Evolutionary conservation across 2,797 vertebrate genomes (phyloP).

Genomic region (Glossophaga mutica): DNA sequence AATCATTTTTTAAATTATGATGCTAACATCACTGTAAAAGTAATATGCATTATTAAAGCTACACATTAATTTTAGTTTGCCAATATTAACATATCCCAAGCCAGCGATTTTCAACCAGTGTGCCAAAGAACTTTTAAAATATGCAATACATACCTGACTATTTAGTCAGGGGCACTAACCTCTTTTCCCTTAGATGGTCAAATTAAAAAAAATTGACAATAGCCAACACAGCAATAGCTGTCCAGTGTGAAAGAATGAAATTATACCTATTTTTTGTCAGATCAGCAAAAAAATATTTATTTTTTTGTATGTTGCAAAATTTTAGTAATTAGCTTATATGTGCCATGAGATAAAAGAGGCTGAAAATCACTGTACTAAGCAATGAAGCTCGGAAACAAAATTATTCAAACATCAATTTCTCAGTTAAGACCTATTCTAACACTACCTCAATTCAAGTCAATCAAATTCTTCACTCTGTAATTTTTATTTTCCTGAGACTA

Average conservation of each 20-base stretch:
- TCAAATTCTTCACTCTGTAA: slow-evolving; percentile 32
- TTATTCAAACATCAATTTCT: background rate
- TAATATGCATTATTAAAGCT: background rate
- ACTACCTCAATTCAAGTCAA: slow-evolving; percentile 19
- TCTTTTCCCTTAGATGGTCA: background rate
- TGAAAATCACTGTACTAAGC: background rate
- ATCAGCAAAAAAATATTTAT: background rate
- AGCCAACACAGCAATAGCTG: background rate
- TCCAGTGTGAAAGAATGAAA: background rate
- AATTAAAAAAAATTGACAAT: background rate
- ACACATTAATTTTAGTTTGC: slow-evolving; percentile 14
- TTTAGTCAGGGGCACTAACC: background rate
- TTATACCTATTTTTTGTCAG: background rate
- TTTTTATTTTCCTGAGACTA: slow-evolving; percentile 37
- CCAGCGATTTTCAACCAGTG: background rate
- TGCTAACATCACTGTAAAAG: background rate
- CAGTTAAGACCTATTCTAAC: slow-evolving; percentile 12
- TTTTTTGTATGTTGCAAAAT: background rate
- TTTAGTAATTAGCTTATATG: background rate
- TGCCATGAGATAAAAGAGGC: background rate
- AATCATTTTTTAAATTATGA: slow-evolving; percentile 26
- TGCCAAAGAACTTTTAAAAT: background rate
- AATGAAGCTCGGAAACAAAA: slow-evolving; percentile 10
- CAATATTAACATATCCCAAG: background rate
- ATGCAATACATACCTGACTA: background rate